Conservation (phyloP, 2,888 invertebrate species). For the Tipula confusa region DNA sequence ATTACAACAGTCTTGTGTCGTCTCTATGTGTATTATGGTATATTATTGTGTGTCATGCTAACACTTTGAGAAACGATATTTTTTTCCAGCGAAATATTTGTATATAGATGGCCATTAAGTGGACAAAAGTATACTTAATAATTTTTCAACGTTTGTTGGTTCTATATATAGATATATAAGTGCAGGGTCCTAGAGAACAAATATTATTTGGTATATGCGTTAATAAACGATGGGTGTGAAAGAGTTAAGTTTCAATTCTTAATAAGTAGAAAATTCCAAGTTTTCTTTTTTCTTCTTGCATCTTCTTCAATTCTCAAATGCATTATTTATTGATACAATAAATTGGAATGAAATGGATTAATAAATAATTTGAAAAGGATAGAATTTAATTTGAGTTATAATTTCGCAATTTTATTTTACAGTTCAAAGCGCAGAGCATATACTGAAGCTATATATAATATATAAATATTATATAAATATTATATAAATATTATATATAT, state of each 20-base stretch:
- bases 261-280: neutral
- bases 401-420: too few species aligned
- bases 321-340: neutral
- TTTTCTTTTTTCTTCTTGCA: neutral
- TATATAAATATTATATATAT: too few species aligned
- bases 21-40: neutral
- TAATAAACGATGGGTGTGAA: neutral
- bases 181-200: too few species aligned
- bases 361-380: neutral
- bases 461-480: too few species aligned
- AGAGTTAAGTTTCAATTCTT: neutral
- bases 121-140: neutral
- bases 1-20: neutral
- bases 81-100: neutral
- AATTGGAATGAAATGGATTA: neutral
- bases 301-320: neutral
- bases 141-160: neutral
- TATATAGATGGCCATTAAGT: neutral
- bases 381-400: neutral
- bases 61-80: neutral
- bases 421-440: too few species aligned
- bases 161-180: neutral
- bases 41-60: neutral
- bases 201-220: neutral
- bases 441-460: too few species aligned